Evolutionary conservation across 2,888 invertebrate species (phyloP).

Genomic region (Callyntrura guangdongensis): DNA sequence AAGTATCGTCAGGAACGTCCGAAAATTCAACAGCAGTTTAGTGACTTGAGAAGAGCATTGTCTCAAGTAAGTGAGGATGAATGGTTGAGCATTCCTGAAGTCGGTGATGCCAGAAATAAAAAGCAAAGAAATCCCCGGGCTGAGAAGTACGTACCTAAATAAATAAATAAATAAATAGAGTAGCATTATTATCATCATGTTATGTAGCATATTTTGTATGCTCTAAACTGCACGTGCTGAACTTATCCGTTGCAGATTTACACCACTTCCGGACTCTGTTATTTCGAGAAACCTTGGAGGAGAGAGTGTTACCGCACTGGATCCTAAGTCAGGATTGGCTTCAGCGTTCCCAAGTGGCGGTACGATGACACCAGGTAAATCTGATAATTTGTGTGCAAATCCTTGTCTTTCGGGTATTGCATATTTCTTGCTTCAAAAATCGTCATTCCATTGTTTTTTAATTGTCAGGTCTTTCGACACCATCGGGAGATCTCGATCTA

Average conservation of each 20-base stretch:
- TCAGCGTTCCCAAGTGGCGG: constrained; percentile 90
- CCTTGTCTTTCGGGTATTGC: too few species aligned
- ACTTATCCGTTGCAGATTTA: constrained; percentile 91
- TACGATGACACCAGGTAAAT: constrained; percentile 91
- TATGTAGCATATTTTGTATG: too few species aligned
- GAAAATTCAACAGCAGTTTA: constrained; percentile 99
- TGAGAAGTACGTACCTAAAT: constrained; percentile 92
- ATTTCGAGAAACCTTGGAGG: constrained; percentile 94
- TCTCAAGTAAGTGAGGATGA: constrained; percentile 95
- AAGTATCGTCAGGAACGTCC: constrained; percentile 99
- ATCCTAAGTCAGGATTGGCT: constrained; percentile 94
- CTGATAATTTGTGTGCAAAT: too few species aligned
- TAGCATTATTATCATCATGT: too few species aligned
- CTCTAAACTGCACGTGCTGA: too few species aligned
- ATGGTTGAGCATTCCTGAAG: constrained; percentile 99
- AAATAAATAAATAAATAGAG: too few species aligned
- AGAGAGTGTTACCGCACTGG: constrained; percentile 92
- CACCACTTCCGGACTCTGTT: constrained; percentile 98
- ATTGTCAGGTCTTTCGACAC: constrained; percentile 87
- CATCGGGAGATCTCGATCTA: constrained; percentile 94
- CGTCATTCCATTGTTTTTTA: too few species aligned
- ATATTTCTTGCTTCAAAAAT: constrained; percentile 47
- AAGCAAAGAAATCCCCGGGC: constrained; percentile 97
- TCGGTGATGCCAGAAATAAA: constrained; percentile 99
- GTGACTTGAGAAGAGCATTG: constrained; percentile 96